Percentiles rank a stretch among this genome's conserved stretches.
These are phyloP conservation scores for Drymodes brunneopygia DNA, from an alignment of 2,113 vertebrate genomes.

Conservation along the genomic window DNA sequence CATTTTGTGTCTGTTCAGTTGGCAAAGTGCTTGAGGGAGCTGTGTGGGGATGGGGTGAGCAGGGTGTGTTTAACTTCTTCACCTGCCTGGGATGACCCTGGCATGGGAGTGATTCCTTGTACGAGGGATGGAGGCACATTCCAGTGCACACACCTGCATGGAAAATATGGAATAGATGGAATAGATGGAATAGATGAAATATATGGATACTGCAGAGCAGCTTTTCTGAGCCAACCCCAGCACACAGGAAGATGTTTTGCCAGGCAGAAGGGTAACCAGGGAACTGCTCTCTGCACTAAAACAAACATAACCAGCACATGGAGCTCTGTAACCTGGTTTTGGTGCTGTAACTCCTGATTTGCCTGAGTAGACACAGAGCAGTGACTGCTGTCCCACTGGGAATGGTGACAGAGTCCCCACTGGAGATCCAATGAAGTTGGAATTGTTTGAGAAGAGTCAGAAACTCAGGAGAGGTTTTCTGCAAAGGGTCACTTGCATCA, in stretches of 20 bases:
- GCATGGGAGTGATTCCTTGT: background rate
- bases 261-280: background rate
- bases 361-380: background rate
- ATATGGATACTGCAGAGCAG: background rate
- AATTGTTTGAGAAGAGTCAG: background rate
- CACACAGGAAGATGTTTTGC: background rate
- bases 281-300: background rate
- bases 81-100: background rate
- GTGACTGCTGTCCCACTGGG: background rate
- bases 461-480: background rate
- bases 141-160: background rate
- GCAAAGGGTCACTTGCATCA: background rate
- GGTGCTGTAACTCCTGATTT: background rate
- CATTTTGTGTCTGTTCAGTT: background rate
- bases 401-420: background rate
- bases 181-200: background rate
- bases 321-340: background rate
- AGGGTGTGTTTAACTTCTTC: background rate
- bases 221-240: background rate
- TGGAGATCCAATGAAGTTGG: background rate
- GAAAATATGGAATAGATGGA: background rate
- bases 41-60: background rate
- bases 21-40: background rate
- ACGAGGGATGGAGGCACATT: rapidly evolving
- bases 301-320: background rate